Evolutionary conservation across 2,888 invertebrate species (phyloP).

Genomic region (Chamaedrilus cognettii): DNA sequence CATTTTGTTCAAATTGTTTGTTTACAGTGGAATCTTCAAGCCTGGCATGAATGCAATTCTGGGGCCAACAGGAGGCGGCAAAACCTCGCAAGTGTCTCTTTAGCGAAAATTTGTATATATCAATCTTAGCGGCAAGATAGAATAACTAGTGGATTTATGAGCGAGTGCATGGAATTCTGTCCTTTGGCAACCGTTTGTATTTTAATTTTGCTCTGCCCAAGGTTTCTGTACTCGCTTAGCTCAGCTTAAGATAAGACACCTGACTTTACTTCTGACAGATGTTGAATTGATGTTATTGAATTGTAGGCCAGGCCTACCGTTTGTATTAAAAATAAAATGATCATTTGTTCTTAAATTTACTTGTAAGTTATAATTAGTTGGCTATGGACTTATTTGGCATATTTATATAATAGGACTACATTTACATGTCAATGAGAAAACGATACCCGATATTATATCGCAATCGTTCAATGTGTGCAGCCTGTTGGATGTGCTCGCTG

Average conservation of each 20-base stretch:
- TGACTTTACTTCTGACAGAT: no score
- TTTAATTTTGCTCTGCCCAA: neutral
- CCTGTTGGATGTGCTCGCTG: conserved; percentile 38
- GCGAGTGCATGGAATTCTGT: neutral
- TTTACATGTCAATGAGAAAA: no score
- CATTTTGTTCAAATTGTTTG: no score
- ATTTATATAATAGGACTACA: no score
- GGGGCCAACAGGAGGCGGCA: conserved; percentile 59
- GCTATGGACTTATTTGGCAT: neutral
- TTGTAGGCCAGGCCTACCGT: neutral
- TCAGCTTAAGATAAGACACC: no score
- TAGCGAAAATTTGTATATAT: no score
- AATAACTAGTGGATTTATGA: no score
- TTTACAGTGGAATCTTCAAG: conserved; percentile 52
- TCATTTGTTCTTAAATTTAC: neutral
- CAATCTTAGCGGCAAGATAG: no score
- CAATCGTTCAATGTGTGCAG: conserved; percentile 19
- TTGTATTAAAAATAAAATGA: neutral
- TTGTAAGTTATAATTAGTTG: neutral
- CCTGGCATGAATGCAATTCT: conserved; percentile 59
- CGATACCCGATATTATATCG: no score
- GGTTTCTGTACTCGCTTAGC: no score
- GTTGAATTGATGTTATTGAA: neutral
- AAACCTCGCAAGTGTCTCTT: conserved; percentile 54
- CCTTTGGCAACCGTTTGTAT: neutral